These are phyloP conservation scores for Schizaphis graminum DNA, from an alignment of 2,888 invertebrate species.

Conservation along the genomic window DNA sequence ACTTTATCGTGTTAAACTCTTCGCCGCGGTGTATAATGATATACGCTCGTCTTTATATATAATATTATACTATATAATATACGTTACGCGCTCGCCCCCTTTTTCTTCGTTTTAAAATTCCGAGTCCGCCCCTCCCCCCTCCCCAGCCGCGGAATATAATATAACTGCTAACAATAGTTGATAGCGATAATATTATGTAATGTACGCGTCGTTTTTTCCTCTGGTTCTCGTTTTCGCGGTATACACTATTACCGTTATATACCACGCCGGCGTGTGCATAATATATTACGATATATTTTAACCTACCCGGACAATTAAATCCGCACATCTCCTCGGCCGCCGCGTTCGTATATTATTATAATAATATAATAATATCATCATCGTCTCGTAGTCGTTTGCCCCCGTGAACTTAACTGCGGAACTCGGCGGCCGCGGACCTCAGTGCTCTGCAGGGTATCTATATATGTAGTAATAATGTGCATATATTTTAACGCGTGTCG, in stretches of 20 bases:
- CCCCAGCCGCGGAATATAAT: background rate
- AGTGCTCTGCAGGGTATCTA: background rate
- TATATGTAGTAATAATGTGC: background rate
- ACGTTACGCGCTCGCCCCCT: background rate
- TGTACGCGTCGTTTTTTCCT: background rate
- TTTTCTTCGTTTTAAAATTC: slow-evolving; percentile 18
- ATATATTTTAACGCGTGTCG: background rate
- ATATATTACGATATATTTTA: background rate
- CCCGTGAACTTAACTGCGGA: background rate
- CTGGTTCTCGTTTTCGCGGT: background rate
- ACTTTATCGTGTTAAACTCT: slow-evolving; percentile 40
- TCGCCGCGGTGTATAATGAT: background rate
- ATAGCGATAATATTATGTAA: background rate
- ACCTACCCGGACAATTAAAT: slow-evolving; percentile 15
- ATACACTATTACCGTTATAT: too few relatives aligned
- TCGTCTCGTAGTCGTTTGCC: background rate
- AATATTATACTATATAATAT: background rate
- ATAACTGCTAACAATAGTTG: background rate
- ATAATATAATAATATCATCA: background rate
- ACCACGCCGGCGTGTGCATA: background rate
- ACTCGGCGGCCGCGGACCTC: background rate
- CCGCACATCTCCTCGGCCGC: background rate
- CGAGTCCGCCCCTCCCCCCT: background rate
- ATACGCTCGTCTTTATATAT: background rate
- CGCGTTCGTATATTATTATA: background rate